A percentile compares a stretch with the other conserved stretches of the same genome.
phyloP scores from a whole-genome alignment of 1,140 invertebrate genomes.

The Lethrus apterus region DNA sequence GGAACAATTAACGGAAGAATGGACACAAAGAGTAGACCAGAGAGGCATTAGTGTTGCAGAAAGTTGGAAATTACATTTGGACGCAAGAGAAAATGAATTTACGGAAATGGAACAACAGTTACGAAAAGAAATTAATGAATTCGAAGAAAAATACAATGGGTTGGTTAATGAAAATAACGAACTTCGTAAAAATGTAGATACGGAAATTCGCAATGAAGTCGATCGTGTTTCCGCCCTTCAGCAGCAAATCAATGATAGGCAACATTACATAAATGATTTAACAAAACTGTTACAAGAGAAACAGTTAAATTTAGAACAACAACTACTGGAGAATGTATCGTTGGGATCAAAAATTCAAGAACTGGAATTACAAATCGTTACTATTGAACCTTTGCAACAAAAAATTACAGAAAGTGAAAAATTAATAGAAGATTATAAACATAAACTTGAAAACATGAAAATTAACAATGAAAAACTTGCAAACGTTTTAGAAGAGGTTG shows the following conservation, averaged over 20 bases:
- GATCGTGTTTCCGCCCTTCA: conserved; percentile 36
- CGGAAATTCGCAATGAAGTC: conserved; percentile 37
- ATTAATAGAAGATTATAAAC: conserved; percentile 20
- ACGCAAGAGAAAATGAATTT: conserved; percentile 52
- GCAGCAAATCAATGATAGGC: conserved; percentile 39
- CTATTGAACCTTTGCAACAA: background rate
- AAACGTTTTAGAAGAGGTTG: background rate
- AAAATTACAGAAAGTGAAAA: conserved; percentile 11
- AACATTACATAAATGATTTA: conserved; percentile 29
- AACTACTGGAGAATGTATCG: conserved; percentile 15
- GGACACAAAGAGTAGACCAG: conserved; percentile 50
- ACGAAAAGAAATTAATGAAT: conserved; percentile 39
- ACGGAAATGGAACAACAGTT: conserved; percentile 45
- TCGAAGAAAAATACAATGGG: conserved; percentile 46
- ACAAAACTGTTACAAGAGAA: conserved; percentile 31
- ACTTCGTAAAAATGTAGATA: conserved; percentile 37
- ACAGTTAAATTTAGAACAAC: conserved; percentile 21
- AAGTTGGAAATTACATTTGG: conserved; percentile 57
- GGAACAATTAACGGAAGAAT: conserved; percentile 34
- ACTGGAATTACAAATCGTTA: conserved; percentile 4
- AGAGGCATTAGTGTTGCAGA: conserved; percentile 55
- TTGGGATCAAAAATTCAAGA: background rate
- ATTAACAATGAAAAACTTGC: conserved; percentile 20
- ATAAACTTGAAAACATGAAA: conserved; percentile 22
- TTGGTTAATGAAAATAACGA: conserved; percentile 43